Percentiles rank a stretch among this genome's conserved stretches.
phyloP scores from a whole-genome alignment of 2,113 vertebrate species.

The Dromaius novaehollandiae region DNA sequence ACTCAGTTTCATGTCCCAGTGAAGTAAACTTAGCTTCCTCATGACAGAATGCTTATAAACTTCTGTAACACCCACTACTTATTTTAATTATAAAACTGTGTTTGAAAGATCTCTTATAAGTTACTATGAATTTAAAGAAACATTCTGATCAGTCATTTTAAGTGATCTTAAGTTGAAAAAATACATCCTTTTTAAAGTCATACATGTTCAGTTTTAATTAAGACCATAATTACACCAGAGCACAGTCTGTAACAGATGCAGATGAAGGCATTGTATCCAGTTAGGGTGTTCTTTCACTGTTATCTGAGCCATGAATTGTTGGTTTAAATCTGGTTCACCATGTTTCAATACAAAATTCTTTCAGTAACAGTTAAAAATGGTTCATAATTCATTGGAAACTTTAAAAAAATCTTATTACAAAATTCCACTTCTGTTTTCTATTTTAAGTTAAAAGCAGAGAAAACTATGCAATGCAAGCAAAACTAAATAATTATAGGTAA shows the following conservation, averaged over 20 bases:
- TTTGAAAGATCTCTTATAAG: neutral
- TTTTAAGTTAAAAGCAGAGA: neutral
- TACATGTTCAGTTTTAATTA: neutral
- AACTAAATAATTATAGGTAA: neutral
- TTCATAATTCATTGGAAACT: neutral
- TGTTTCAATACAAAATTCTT: neutral
- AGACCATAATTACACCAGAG: neutral
- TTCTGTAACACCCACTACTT: neutral
- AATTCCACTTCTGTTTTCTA: neutral
- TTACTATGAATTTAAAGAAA: neutral
- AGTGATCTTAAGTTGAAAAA: neutral
- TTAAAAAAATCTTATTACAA: neutral
- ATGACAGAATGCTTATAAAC: neutral
- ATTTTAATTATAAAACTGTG: neutral
- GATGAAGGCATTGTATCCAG: neutral
- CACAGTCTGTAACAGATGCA: neutral
- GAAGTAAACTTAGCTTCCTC: neutral
- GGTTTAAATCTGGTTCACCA: neutral
- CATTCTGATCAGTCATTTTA: neutral
- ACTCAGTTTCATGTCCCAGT: neutral
- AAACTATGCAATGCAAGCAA: neutral
- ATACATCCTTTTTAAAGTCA: accelerated
- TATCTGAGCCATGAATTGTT: neutral
- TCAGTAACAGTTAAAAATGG: neutral
- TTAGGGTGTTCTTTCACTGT: neutral